Evolutionary conservation across 2,113 vertebrate species (phyloP), one percentile per base, ranked within the genome.

Genomic region (Leptocoma aspasia): DNA sequence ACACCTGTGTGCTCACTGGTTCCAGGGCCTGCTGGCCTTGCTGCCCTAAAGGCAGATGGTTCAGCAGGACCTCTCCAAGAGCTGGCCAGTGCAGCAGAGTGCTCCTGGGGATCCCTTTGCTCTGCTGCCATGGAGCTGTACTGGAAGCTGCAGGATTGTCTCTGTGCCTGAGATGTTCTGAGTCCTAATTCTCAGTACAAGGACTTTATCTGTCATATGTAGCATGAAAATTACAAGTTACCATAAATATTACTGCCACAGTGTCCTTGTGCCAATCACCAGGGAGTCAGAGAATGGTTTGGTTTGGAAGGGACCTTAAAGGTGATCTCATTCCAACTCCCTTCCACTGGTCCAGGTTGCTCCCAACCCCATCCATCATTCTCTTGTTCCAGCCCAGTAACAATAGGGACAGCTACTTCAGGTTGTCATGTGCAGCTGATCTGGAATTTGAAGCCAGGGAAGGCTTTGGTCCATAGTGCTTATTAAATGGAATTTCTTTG

Each of bases 121-220:
- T 86, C 47, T 79, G 56, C 70, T 82, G 39, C 75, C 23, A 4
- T 22, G 30, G 61, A 28, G 28, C 9, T 78, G 45, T 50, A 3
- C 39, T 66, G 52, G 37, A 4, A 47, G 28, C 68, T 56, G 21
- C 16, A 6, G 1, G 0, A 41, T 23, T 31, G 15, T 44, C 16
- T 68, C 47, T 24, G 33, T 49, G 24, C 16, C n/a, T 14, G 9
- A 80, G 60, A 20, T 28, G 37, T 70, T 82, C 31, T 35, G 20
- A 66, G 11, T 71, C 33, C 1, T 3, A 0, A 0, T 63, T 88
- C 28, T 24, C 35, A 15, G 5, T 13, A 13, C 15, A 61, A 89
- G 6, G 39, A 50, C 26, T 45, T 45, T 5, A 28, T 11, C 27
- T 87, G 23, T 65, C 41, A 39, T 16, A 11, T 0, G 0, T 18